phyloP scores from a whole-genome alignment of 2,888 invertebrate genomes.

The Fragum fragum region DNA sequence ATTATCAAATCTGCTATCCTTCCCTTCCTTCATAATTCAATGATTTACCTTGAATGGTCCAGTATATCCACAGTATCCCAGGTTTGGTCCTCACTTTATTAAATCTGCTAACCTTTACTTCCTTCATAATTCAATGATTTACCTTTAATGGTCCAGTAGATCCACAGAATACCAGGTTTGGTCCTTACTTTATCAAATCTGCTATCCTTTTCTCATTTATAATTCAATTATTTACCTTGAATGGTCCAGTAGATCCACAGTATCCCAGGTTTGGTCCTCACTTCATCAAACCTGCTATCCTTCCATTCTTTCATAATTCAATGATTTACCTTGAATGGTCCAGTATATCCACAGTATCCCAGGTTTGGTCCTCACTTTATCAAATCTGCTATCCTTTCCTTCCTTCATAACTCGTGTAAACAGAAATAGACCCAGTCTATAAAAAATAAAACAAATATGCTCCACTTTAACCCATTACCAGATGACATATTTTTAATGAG shows the following conservation, averaged over 20 bases:
- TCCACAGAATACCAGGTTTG: conserved; percentile 81
- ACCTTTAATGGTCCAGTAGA: conserved; percentile 87
- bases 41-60: conserved; percentile 86
- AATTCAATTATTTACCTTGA: conserved; percentile 87
- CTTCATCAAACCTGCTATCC: conserved; percentile 86
- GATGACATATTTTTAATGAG: too few species aligned
- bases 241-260: conserved; percentile 86
- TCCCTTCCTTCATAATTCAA: conserved; percentile 83
- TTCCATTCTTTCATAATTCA: conserved; percentile 84
- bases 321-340: conserved; percentile 86
- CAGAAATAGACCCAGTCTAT: conserved; percentile 85
- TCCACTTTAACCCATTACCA: too few species aligned
- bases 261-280: conserved; percentile 77
- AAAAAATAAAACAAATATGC: conserved; percentile 29
- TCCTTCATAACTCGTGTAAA: conserved; percentile 85
- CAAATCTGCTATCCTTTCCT: conserved; percentile 86
- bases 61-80: conserved; percentile 82
- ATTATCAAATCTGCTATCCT: conserved; percentile 85
- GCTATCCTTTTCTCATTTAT: conserved; percentile 85
- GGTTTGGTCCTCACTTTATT: conserved; percentile 82
- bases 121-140: too few species aligned
- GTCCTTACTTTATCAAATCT: conserved; percentile 84
- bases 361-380: conserved; percentile 82
- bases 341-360: conserved; percentile 84
- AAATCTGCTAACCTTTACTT: conserved; percentile 86